Conservation (phyloP, 1,140 invertebrate genomes). For the Aphelinus certus region DNA sequence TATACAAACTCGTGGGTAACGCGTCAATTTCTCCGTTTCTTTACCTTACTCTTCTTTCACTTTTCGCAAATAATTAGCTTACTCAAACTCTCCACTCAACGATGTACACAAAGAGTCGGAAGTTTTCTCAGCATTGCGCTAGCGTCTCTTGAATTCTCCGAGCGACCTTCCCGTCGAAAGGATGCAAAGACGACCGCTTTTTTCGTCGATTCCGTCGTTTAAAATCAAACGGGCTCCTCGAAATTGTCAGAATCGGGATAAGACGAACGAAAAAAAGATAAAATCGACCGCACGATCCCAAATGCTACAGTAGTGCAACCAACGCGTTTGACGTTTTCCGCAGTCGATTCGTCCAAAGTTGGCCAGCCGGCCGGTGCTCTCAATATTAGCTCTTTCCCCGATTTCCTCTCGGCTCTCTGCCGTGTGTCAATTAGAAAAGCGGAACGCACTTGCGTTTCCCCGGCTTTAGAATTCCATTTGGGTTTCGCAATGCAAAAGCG, state of each 20-base stretch:
- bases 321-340: background rate
- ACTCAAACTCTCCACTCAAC: constrained; percentile 34
- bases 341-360: constrained; percentile 12
- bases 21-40: no score
- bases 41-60: background rate
- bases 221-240: no score
- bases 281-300: no score
- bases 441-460: background rate
- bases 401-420: background rate
- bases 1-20: no score
- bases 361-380: background rate
- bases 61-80: constrained; percentile 24
- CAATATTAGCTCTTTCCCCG: background rate
- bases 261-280: no score
- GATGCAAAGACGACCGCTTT: background rate
- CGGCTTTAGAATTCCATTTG: background rate
- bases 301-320: no score
- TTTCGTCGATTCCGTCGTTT: no score
- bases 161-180: constrained; percentile 20
- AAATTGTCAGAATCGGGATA: no score
- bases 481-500: no score
- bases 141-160: constrained; percentile 26
- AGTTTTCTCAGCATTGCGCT: background rate
- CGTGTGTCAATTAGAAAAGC: no score
- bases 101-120: background rate